These are phyloP conservation scores for Zygaena filipendulae DNA, from an alignment of 2,888 invertebrate genomes.

Conservation along the genomic window DNA sequence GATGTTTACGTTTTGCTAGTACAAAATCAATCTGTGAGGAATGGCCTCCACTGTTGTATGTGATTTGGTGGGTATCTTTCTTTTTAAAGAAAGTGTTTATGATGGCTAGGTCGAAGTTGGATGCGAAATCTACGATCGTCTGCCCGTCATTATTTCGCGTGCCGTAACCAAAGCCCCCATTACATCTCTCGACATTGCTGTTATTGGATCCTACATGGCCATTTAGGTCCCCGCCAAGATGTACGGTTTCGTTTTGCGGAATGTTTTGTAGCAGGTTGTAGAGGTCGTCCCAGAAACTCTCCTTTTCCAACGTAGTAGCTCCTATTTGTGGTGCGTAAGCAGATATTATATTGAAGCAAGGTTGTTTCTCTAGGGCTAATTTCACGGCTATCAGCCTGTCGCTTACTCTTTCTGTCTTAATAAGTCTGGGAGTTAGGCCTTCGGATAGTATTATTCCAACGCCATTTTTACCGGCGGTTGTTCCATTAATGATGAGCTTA, in stretches of 20 bases:
- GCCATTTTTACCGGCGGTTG: no score
- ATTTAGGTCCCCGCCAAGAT: slow-evolving; percentile 5
- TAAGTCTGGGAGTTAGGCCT: background rate
- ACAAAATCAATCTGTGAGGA: slow-evolving; percentile 13
- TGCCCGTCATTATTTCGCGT: slow-evolving; percentile 2
- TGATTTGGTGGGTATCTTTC: slow-evolving; percentile 8
- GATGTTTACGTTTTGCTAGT: background rate
- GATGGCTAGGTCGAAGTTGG: slow-evolving; percentile 2
- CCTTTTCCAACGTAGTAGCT: background rate
- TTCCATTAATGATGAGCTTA: no score
- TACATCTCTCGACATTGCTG: no score
- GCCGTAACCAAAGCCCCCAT: slow-evolving; percentile 5
- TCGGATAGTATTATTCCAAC: slow-evolving; percentile 1
- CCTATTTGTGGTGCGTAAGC: slow-evolving; percentile 6
- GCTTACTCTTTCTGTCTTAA: slow-evolving; percentile 2
- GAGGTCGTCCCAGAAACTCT: slow-evolving; percentile 2
- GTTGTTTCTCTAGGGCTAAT: slow-evolving; percentile 3
- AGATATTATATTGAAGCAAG: slow-evolving; percentile 2
- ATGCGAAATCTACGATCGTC: slow-evolving; percentile 5
- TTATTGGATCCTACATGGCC: slow-evolving; percentile 1
- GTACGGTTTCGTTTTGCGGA: slow-evolving; percentile 2
- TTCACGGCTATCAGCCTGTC: slow-evolving; percentile 4
- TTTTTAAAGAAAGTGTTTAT: slow-evolving; percentile 13
- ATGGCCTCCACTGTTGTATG: slow-evolving; percentile 10
- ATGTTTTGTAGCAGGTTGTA: slow-evolving; percentile 1